Evolutionary conservation across 2,888 invertebrate genomes (phyloP).

Genomic region (Euzophera pinguis): DNA sequence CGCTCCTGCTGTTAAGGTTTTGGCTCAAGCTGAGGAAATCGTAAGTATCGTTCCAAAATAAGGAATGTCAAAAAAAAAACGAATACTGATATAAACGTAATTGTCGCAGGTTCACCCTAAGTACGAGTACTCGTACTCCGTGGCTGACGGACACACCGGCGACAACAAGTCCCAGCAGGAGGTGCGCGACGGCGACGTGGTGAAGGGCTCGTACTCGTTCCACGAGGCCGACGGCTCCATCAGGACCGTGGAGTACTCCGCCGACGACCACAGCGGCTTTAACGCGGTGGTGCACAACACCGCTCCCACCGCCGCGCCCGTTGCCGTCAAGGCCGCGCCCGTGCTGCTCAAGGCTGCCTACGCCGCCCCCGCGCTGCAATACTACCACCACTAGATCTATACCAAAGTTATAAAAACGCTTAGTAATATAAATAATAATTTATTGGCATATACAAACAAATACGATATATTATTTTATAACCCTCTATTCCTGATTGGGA

Average conservation of each 20-base stretch:
- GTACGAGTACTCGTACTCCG: conserved; percentile 18
- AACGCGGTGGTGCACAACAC: conserved; percentile 47
- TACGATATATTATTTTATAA: too few species aligned
- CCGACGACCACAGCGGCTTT: conserved; percentile 50
- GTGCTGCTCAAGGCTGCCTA: conserved; percentile 22
- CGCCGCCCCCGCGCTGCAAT: conserved; percentile 25
- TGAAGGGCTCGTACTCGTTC: conserved; percentile 61
- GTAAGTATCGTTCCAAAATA: background rate
- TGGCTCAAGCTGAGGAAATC: conserved; percentile 5
- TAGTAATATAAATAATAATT: too few species aligned
- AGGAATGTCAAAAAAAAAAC: background rate
- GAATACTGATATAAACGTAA: background rate
- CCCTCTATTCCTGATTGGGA: too few species aligned
- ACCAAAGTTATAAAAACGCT: background rate
- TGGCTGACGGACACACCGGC: conserved; percentile 50
- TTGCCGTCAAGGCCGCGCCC: conserved; percentile 29
- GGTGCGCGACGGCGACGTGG: conserved; percentile 42
- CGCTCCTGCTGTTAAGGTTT: conserved; percentile 18
- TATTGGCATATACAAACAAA: too few species aligned
- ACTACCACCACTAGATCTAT: conserved; percentile 28
- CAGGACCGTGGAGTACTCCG: conserved; percentile 61
- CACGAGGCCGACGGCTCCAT: conserved; percentile 64
- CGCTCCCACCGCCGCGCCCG: conserved; percentile 38
- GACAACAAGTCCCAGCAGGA: conserved; percentile 55
- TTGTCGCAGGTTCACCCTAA: conserved; percentile 13